A percentile compares a stretch with the other conserved stretches of the same genome.
Conservation (phyloP, 2,113 vertebrate genomes). For the Melanostigma gelatinosum region DNA sequence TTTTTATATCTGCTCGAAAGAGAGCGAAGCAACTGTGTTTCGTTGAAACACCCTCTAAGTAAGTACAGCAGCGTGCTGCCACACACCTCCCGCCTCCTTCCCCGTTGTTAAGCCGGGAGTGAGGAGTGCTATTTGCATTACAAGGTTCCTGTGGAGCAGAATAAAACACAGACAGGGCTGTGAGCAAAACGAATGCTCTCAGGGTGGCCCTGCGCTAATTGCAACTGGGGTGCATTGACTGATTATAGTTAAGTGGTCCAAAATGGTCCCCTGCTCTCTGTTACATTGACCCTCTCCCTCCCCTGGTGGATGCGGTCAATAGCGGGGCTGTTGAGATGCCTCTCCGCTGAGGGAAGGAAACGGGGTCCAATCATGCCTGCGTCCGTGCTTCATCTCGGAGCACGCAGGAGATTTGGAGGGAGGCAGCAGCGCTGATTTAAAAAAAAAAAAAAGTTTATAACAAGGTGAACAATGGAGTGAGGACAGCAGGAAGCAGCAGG, state of each 20-base stretch:
- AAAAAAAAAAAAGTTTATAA: constrained; percentile 35
- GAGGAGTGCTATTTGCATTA: constrained; percentile 70
- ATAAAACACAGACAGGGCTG: constrained; percentile 64
- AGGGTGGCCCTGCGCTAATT: constrained; percentile 78
- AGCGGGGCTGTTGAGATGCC: constrained; percentile 75
- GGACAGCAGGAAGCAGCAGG: constrained; percentile 21
- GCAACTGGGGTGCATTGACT: constrained; percentile 78
- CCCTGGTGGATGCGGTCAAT: constrained; percentile 74
- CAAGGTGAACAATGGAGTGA: constrained; percentile 37
- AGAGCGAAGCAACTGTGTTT: constrained; percentile 1
- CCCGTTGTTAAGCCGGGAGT: constrained; percentile 51
- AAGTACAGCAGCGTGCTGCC: constrained; percentile 3
- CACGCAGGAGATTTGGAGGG: neutral
- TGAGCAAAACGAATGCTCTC: constrained; percentile 69
- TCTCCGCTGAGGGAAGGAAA: constrained; percentile 70
- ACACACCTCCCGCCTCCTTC: constrained; percentile 31
- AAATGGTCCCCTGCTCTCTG: constrained; percentile 84
- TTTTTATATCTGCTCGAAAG: constrained; percentile 4
- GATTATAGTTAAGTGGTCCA: constrained; percentile 82
- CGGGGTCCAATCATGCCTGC: constrained; percentile 36
- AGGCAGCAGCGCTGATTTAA: constrained; percentile 33
- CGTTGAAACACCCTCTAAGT: constrained; percentile 2
- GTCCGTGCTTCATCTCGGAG: constrained; percentile 35
- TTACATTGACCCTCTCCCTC: constrained; percentile 76
- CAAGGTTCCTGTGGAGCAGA: constrained; percentile 66